Evolutionary conservation across 2,888 invertebrate species (phyloP).

Genomic region (Iphiclides podalirius): DNA sequence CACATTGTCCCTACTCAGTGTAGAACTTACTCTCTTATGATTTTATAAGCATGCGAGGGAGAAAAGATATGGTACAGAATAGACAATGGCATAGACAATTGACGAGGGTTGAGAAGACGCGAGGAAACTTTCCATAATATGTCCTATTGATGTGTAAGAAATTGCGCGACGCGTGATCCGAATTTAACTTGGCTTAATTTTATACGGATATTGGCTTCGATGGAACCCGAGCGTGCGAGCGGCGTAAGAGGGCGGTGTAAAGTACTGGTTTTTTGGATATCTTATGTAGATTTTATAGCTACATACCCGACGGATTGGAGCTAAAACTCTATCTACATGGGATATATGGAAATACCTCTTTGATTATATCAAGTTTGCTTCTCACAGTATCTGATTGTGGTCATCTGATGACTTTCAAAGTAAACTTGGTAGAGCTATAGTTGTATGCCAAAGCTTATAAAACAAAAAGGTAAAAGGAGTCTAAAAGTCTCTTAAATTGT

Average conservation of each 20-base stretch:
- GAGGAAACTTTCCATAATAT: constrained; percentile 60
- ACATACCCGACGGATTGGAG: no score
- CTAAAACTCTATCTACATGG: no score
- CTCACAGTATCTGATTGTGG: no score
- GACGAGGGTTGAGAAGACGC: constrained; percentile 57
- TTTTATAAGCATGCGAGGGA: constrained; percentile 37
- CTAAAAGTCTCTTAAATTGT: no score
- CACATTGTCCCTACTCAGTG: constrained; percentile 10
- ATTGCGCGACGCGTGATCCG: constrained; percentile 54
- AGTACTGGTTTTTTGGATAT: constrained; percentile 22
- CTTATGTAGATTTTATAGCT: not conserved
- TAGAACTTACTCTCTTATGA: constrained; percentile 27
- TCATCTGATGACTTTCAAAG: no score
- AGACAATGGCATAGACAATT: constrained; percentile 43
- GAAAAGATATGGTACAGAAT: constrained; percentile 47
- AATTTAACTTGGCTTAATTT: constrained; percentile 52
- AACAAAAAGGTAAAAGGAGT: no score
- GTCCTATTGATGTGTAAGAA: constrained; percentile 54
- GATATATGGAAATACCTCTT: no score
- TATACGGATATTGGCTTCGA: constrained; percentile 38
- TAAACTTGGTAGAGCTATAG: no score
- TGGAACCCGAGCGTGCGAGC: constrained; percentile 14
- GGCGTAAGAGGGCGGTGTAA: constrained; percentile 22
- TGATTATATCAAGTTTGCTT: no score
- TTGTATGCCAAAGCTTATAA: no score